Conservation (phyloP, 2,888 invertebrate genomes). For the Dasypolia templi region DNA sequence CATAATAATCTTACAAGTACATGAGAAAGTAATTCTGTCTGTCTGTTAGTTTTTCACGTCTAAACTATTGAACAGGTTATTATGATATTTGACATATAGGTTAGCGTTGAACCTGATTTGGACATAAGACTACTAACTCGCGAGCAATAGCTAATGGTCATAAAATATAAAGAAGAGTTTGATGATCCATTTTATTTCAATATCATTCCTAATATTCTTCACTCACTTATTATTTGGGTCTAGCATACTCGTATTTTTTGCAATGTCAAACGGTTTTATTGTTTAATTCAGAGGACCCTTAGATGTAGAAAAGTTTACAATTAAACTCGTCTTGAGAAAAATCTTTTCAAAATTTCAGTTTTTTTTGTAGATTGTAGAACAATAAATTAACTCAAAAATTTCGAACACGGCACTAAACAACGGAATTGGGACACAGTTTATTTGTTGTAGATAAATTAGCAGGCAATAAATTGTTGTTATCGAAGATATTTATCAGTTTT, state of each 20-base stretch:
- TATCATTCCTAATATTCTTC: background rate
- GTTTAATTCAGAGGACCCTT: background rate
- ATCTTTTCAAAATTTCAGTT: background rate
- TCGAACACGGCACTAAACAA: background rate
- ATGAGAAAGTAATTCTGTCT: background rate
- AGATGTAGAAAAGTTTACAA: background rate
- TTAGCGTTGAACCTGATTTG: background rate
- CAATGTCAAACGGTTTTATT: constrained; percentile 11
- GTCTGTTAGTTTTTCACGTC: background rate
- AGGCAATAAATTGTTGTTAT: constrained; percentile 23
- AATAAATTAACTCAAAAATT: background rate
- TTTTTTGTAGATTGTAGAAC: background rate
- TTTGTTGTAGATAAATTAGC: constrained; percentile 7
- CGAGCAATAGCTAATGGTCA: no score
- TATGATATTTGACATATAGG: background rate
- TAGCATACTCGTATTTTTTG: background rate
- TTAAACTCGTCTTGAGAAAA: background rate
- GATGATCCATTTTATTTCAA: background rate
- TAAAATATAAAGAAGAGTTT: background rate
- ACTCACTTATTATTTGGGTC: background rate
- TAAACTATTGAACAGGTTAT: background rate
- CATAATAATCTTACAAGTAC: background rate
- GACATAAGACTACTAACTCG: background rate
- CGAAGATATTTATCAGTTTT: constrained; percentile 12
- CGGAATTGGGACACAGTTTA: background rate